phyloP scores from a whole-genome alignment of 2,888 invertebrate genomes.

The Heteropelma amictum region DNA sequence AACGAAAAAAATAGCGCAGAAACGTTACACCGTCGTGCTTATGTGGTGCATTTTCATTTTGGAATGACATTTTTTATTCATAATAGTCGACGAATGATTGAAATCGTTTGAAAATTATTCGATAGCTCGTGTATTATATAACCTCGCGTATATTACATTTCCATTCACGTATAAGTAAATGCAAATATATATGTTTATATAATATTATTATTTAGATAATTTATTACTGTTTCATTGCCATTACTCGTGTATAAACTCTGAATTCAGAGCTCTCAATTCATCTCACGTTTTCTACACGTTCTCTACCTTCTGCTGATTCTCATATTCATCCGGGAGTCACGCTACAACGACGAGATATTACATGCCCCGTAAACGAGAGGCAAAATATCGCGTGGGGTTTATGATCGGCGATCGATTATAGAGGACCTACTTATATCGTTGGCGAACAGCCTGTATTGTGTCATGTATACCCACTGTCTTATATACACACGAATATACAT shows the following conservation, averaged over 20 bases:
- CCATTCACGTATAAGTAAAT: too few relatives aligned
- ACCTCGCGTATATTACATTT: too few relatives aligned
- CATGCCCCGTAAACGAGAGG: constrained; percentile 8
- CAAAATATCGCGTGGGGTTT: constrained; percentile 51
- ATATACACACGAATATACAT: neutral
- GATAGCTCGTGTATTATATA: too few relatives aligned
- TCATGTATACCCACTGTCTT: constrained; percentile 11
- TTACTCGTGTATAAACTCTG: neutral
- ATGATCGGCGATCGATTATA: constrained; percentile 55
- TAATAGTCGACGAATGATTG: too few relatives aligned
- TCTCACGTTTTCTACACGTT: constrained; percentile 37
- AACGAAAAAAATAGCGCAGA: too few relatives aligned
- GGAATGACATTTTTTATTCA: too few relatives aligned
- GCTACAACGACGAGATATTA: constrained; percentile 35
- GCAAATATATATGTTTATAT: neutral
- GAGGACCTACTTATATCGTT: constrained; percentile 55
- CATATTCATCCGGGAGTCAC: constrained; percentile 52
- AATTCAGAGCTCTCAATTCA: constrained; percentile 31
- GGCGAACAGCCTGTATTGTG: constrained; percentile 42
- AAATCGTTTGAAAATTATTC: too few relatives aligned
- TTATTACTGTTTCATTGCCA: neutral
- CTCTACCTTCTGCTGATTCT: constrained; percentile 31
- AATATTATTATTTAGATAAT: neutral
- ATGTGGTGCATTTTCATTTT: too few relatives aligned
- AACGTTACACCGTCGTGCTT: too few relatives aligned